Evolutionary conservation across 1,140 invertebrate genomes (phyloP).

Genomic region (Drosophila aff.): DNA sequence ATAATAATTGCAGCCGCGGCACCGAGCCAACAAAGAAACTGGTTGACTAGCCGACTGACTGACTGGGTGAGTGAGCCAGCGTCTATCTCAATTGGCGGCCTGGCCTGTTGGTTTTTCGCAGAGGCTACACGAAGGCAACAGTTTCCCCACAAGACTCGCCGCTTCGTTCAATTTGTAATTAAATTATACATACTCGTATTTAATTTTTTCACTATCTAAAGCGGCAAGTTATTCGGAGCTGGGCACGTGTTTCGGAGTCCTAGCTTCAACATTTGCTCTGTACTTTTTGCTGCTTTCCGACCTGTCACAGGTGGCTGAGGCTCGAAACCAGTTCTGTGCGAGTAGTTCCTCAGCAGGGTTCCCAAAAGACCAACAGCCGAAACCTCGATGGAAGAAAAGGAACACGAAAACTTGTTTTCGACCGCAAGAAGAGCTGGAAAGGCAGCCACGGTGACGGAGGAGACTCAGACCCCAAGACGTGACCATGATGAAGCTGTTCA

Average conservation of each 20-base stretch:
- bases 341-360: slow-evolving; percentile 48
- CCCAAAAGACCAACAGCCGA: slow-evolving; percentile 43
- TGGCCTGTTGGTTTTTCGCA: slow-evolving; percentile 57
- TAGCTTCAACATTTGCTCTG: slow-evolving; percentile 22
- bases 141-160: slow-evolving; percentile 41
- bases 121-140: slow-evolving; percentile 35
- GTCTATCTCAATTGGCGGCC: slow-evolving; percentile 13
- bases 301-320: slow-evolving; percentile 64
- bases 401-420: slow-evolving; percentile 53
- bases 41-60: slow-evolving; percentile 21
- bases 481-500: slow-evolving; percentile 65
- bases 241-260: slow-evolving; percentile 59
- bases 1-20: slow-evolving; percentile 64
- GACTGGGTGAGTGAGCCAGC: slow-evolving; percentile 5
- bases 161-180: slow-evolving; percentile 72
- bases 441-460: slow-evolving; percentile 27
- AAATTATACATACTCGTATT: slow-evolving; percentile 66
- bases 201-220: slow-evolving; percentile 44
- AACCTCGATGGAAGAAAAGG: slow-evolving; percentile 19
- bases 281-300: slow-evolving; percentile 13
- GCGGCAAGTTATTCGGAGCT: slow-evolving; percentile 30
- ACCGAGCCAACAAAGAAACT: slow-evolving; percentile 50
- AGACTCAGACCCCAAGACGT: slow-evolving; percentile 27
- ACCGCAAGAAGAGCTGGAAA: slow-evolving; percentile 38
- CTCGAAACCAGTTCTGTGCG: slow-evolving; percentile 46